These are phyloP conservation scores for Ceuthmochares aereus DNA, from an alignment of 2,113 vertebrate species.

Conservation along the genomic window DNA sequence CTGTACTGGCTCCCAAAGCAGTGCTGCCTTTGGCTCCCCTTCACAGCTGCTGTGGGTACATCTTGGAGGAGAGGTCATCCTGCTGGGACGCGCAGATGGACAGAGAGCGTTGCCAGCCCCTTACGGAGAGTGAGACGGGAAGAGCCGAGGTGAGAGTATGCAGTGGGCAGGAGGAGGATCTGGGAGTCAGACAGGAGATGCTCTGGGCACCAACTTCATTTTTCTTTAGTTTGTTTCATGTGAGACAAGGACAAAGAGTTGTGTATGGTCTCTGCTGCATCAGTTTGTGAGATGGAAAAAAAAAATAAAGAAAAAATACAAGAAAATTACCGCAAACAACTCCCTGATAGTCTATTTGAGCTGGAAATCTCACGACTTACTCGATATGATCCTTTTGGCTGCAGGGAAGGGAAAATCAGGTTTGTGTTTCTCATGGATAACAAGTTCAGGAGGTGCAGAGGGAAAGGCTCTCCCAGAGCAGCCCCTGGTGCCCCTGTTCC, in stretches of 20 bases:
- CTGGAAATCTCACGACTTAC: background rate
- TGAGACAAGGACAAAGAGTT: background rate
- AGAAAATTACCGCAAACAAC: background rate
- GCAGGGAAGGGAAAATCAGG: background rate
- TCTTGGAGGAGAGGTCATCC: background rate
- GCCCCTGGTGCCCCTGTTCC: rapidly evolving
- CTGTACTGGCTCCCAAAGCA: background rate
- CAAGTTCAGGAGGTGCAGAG: background rate
- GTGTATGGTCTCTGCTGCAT: background rate
- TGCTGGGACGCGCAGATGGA: background rate
- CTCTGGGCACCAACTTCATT: background rate
- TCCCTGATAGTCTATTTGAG: slow-evolving; percentile 45
- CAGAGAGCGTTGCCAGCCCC: background rate
- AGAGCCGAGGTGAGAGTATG: background rate
- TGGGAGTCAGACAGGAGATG: background rate
- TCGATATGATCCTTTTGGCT: background rate
- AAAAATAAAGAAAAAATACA: background rate
- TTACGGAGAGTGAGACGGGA: rapidly evolving
- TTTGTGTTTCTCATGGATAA: background rate
- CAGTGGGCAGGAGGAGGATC: background rate
- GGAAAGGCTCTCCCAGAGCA: background rate
- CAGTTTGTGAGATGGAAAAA: background rate
- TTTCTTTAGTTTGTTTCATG: background rate
- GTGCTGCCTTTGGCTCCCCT: background rate
- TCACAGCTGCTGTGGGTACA: rapidly evolving